Evolutionary conservation across 1,140 invertebrate genomes (phyloP).

Genomic region (Drosophila sp.): DNA sequence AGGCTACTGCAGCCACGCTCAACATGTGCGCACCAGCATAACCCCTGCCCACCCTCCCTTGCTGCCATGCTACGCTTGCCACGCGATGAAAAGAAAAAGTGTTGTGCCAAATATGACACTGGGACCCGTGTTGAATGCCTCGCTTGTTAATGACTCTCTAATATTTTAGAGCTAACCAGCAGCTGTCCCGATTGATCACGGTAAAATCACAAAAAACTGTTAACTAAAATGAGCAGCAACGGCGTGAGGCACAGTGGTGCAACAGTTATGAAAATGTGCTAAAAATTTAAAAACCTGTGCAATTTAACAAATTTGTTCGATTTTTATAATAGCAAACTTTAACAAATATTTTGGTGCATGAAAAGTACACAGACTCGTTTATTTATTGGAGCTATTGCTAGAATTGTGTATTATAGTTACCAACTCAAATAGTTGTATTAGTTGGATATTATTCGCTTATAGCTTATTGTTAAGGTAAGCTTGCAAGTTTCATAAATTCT

Average conservation of each 20-base stretch:
- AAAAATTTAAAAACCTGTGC: too few relatives aligned
- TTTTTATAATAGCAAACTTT: too few relatives aligned
- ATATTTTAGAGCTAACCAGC: constrained; percentile 66
- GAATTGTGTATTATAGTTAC: too few relatives aligned
- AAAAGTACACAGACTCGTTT: too few relatives aligned
- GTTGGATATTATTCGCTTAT: too few relatives aligned
- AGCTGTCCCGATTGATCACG: constrained; percentile 70
- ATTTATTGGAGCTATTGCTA: too few relatives aligned
- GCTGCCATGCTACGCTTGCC: not conserved
- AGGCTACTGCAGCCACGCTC: constrained; percentile 44
- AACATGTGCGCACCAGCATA: constrained; percentile 54
- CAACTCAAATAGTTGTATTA: too few relatives aligned
- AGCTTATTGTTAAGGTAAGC: too few relatives aligned
- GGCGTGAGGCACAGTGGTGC: constrained; percentile 20
- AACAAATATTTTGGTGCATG: too few relatives aligned
- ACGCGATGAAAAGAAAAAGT: constrained; percentile 20
- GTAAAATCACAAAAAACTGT: constrained; percentile 37
- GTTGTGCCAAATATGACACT: constrained; percentile 28
- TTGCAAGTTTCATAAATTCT: too few relatives aligned
- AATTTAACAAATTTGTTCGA: too few relatives aligned
- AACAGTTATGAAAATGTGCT: not conserved
- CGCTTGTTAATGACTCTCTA: constrained; percentile 70
- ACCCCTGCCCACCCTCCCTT: not conserved
- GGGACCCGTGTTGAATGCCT: constrained; percentile 23
- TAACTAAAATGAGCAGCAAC: constrained; percentile 9